These are phyloP conservation scores for Ctena decussata DNA, from an alignment of 2,888 invertebrate species.

Conservation along the genomic window DNA sequence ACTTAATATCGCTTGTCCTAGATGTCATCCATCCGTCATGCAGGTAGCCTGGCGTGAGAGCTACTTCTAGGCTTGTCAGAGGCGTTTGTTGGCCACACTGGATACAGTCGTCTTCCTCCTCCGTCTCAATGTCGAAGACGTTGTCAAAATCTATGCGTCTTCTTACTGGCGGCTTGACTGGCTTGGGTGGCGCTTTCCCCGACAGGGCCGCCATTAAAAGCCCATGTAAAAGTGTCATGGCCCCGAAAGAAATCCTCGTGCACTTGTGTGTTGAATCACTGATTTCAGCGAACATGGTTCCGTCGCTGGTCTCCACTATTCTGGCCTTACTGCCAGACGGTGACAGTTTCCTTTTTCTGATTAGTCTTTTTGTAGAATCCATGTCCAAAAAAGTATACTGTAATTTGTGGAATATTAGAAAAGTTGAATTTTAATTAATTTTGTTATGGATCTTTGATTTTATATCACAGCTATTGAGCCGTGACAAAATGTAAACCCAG, in stretches of 20 bases:
- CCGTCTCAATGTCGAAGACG: neutral
- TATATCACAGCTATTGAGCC: no score
- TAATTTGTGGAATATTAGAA: no score
- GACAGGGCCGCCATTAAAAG: neutral
- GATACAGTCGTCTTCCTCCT: neutral
- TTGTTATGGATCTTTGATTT: no score
- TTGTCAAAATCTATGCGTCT: neutral
- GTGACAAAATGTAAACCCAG: no score
- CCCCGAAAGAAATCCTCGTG: neutral
- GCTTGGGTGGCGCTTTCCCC: neutral
- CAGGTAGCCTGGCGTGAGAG: neutral
- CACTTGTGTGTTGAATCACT: neutral
- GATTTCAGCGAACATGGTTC: neutral
- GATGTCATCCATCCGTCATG: neutral
- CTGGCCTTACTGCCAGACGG: neutral
- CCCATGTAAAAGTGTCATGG: neutral
- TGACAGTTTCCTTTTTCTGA: neutral
- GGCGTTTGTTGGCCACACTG: neutral
- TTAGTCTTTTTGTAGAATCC: no score
- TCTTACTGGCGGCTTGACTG: neutral
- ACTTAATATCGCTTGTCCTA: neutral
- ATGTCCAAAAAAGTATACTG: no score
- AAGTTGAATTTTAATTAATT: no score
- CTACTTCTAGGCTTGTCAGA: neutral
- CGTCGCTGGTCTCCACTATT: neutral